Evolutionary conservation across 2,797 vertebrate genomes (phyloP).

Genomic region (Odontamblyopus rebecca): DNA sequence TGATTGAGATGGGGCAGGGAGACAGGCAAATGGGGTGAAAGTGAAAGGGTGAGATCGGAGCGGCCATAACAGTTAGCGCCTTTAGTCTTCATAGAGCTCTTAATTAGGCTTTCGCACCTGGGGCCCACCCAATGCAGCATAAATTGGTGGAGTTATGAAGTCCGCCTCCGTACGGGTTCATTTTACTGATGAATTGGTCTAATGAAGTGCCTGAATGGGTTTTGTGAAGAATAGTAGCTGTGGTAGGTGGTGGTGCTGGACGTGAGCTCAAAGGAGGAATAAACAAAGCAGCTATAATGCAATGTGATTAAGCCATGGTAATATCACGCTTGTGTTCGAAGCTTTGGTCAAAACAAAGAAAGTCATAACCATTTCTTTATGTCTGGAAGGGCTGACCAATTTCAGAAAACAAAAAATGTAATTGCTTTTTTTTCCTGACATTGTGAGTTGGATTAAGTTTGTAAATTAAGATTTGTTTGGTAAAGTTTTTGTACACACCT

Average conservation of each 20-base stretch:
- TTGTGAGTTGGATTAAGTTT: no score
- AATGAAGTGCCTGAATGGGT: slow-evolving; percentile 51
- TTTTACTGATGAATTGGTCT: slow-evolving; percentile 58
- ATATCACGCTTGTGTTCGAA: background rate
- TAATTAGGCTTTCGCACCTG: slow-evolving; percentile 74
- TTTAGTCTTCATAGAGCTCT: slow-evolving; percentile 57
- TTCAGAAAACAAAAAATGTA: no score
- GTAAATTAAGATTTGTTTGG: no score
- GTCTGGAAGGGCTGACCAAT: no score
- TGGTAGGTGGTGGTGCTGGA: background rate
- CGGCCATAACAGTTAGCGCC: slow-evolving; percentile 58
- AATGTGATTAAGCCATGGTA: background rate
- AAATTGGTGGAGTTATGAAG: slow-evolving; percentile 61
- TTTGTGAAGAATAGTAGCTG: slow-evolving; percentile 18
- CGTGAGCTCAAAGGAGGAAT: slow-evolving; percentile 1
- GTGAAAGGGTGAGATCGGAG: slow-evolving; percentile 60
- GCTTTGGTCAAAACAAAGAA: slow-evolving; percentile 1
- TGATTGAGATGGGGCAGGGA: slow-evolving; percentile 54
- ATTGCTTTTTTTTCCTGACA: no score
- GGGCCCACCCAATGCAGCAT: slow-evolving; percentile 42
- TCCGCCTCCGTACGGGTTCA: slow-evolving; percentile 57
- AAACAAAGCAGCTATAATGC: slow-evolving; percentile 3
- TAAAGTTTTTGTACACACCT: no score
- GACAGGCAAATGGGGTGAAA: slow-evolving; percentile 43
- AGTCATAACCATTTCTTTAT: no score